Conservation (phyloP, 2,113 vertebrate species). For the Murina feae region DNA sequence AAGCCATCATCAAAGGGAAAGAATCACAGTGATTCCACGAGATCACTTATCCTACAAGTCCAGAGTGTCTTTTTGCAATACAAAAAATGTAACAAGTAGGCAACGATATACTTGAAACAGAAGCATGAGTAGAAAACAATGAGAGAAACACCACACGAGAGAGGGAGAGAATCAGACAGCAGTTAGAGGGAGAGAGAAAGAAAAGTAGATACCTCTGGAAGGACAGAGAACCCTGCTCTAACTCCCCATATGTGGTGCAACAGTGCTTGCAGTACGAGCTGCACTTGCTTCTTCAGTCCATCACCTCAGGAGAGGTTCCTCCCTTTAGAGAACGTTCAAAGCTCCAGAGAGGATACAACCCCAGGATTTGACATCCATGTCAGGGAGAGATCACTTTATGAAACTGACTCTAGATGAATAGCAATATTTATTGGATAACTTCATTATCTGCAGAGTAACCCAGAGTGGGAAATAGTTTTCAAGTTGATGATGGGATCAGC, state of each 20-base stretch:
- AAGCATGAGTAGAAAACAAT: not conserved
- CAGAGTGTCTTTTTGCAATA: not conserved
- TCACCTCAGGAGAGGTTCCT: not conserved
- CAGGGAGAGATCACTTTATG: not conserved
- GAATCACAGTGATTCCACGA: not conserved
- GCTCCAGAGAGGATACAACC: not conserved
- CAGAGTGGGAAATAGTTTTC: not conserved
- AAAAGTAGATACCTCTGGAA: not conserved
- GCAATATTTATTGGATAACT: not conserved
- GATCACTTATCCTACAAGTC: not conserved
- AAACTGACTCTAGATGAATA: not conserved
- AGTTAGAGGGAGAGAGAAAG: not conserved
- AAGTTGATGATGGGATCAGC: not conserved
- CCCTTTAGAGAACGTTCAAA: not conserved
- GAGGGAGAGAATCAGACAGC: not conserved
- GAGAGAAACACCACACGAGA: not conserved
- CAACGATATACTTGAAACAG: not conserved
- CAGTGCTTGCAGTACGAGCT: not conserved
- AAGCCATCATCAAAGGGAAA: not conserved
- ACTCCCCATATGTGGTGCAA: not conserved
- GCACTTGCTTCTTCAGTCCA: not conserved
- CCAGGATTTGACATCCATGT: not conserved
- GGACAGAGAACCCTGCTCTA: fast-evolving
- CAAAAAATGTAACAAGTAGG: not conserved
- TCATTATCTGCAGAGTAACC: not conserved